Evolutionary conservation across 1,140 invertebrate species (phyloP).

Genomic region (Trichomalopsis sarcophagae): DNA sequence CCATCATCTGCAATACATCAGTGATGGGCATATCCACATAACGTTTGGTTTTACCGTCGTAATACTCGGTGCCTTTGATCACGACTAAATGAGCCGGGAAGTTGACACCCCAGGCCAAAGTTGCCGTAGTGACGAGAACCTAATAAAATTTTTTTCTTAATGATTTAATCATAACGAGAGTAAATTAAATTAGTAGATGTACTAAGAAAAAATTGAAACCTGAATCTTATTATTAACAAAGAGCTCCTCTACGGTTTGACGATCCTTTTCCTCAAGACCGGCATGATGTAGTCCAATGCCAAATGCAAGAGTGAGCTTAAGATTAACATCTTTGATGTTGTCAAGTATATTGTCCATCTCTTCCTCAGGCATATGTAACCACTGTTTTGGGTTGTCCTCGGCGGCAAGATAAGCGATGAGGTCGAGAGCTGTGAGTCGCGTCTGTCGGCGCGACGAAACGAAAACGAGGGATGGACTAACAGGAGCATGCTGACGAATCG

Average conservation of each 20-base stretch:
- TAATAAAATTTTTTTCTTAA: conserved; percentile 64
- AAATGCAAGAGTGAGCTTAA: conserved; percentile 96
- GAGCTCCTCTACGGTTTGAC: conserved; percentile 93
- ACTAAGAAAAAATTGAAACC: conserved; percentile 70
- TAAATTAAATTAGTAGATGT: not conserved
- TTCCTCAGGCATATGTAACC: conserved; percentile 91
- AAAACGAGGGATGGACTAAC: conserved; percentile 94
- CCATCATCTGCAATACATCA: conserved; percentile 99
- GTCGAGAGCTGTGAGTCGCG: conserved; percentile 96
- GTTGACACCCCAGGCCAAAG: conserved; percentile 99
- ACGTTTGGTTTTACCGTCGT: conserved; percentile 95
- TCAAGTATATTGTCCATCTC: conserved; percentile 87
- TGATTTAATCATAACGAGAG: not conserved
- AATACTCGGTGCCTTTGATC: conserved; percentile 95
- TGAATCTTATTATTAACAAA: conserved; percentile 99
- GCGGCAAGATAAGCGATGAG: conserved; percentile 94
- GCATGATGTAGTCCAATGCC: conserved; percentile 99
- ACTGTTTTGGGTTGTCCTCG: conserved; percentile 96
- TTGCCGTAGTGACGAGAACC: conserved; percentile 97
- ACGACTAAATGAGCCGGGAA: conserved; percentile 95
- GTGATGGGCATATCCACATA: conserved; percentile 99
- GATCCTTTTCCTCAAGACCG: conserved; percentile 93
- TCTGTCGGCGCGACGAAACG: conserved; percentile 98
- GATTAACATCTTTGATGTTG: conserved; percentile 91
- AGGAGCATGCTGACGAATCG: conserved; percentile 94